Base-by-base conservation (phyloP, 2,797 vertebrate genomes). In the Gobio occitaniae region DNA sequence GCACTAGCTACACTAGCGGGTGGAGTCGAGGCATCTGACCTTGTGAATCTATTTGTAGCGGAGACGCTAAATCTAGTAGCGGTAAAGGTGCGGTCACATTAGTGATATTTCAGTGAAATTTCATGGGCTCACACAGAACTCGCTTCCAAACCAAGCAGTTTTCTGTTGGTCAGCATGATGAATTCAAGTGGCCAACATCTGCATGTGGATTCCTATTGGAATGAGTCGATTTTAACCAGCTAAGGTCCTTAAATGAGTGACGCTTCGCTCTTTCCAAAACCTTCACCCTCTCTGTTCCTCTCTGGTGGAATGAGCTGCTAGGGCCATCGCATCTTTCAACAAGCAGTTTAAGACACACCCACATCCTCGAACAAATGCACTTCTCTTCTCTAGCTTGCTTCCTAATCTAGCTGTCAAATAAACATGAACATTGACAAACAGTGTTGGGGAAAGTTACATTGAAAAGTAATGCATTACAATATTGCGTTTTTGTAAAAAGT, bases 1-100 rank as follows among this genome's bases (percentile, higher is more conserved):
- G 93, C 92, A 93, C 94, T 94, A 95, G 86, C 92, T 95, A 94
- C 91, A 93, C 90, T 89, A 91, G 92, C 92, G 13, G 25, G 63
- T 65, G 13, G 25, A 32, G 63, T 65, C 29, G 90, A 84, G 86
- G 86, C 76, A 66, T 69, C 93, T 92, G 79, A 93, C 91, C 90
- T 91, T 91, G 63, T 75, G 54, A 54, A 77, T 65, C 76, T 83
- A 86, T 72, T 80, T 75, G 63, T 36, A 83, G 70, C 63, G n/a
- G 38, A 68, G 50, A 77, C 75, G n/a, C 75, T 82, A 69, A 61
- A 83, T 74, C 80, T 86, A 83, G 47, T 68, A 83, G 84, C 21
- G 19, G 78, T 54, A 78, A 68, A 52, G 75, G 75, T 63, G 56
- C 25, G 56, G 76, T 63, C 76, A 78, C 76, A 78, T 78, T 63